A percentile compares a stretch with the other conserved stretches of the same genome.
Evolutionary conservation across 2,888 invertebrate genomes (phyloP).

Genomic region (Kryphioiulus occultus): DNA sequence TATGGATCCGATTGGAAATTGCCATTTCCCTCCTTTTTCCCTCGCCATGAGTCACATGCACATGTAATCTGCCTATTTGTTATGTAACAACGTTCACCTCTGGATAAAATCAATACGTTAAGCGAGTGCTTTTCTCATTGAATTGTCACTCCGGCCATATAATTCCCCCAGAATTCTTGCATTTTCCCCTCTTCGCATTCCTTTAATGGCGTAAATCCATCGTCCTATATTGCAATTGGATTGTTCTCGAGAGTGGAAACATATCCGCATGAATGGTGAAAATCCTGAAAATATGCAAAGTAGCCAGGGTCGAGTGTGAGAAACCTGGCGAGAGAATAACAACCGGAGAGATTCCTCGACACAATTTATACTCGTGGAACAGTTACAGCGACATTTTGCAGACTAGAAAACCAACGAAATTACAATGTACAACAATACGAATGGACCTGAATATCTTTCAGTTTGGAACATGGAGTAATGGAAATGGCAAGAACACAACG

Average conservation of each 20-base stretch:
- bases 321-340: constrained; percentile 1
- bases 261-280: constrained; percentile 1
- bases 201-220: constrained; percentile 33
- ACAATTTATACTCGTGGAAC: not conserved
- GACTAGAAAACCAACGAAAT: not conserved
- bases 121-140: constrained; percentile 39
- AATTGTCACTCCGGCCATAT: constrained; percentile 34
- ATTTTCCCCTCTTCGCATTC: constrained; percentile 11
- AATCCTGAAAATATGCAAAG: constrained; percentile 7
- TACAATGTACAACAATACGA: not conserved
- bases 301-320: constrained; percentile 29
- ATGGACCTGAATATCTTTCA: not conserved
- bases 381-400: not conserved
- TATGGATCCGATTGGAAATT: constrained; percentile 24
- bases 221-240: constrained; percentile 36
- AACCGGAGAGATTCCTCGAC: not conserved
- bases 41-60: not conserved
- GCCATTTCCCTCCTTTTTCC: constrained; percentile 26
- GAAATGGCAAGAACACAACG: too few relatives aligned
- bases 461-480: too few relatives aligned
- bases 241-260: constrained; percentile 34
- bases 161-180: constrained; percentile 32
- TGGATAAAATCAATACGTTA: constrained; percentile 40
- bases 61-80: constrained; percentile 47
- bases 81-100: constrained; percentile 44